A percentile compares a stretch with the other conserved stretches of the same genome.
Evolutionary conservation across 1,140 invertebrate species (phyloP).

Genomic region (Penaeus japonicus): DNA sequence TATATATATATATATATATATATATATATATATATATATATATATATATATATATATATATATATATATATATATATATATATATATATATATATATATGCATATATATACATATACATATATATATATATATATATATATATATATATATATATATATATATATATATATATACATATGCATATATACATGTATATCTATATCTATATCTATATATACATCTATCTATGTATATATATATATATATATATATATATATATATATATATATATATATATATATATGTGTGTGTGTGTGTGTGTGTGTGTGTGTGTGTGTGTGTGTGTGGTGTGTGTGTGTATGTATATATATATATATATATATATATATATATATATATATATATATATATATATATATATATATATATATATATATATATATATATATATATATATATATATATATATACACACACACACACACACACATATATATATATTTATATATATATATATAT

Average conservation of each 20-base stretch:
- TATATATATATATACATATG: conserved; percentile 13
- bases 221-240: background rate
- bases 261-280: conserved; percentile 7
- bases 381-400: background rate
- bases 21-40: conserved; percentile 3
- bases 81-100: background rate
- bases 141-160: conserved; percentile 17
- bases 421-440: conserved; percentile 7
- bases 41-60: background rate
- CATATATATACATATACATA: conserved; percentile 29
- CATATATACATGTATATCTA: background rate
- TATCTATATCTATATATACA: background rate
- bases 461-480: background rate
- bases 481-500: too few relatives aligned
- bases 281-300: too few relatives aligned
- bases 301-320: too few relatives aligned
- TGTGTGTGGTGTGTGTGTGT: background rate
- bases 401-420: conserved; percentile 2
- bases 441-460: too few relatives aligned
- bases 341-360: background rate
- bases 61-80: background rate
- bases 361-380: background rate
- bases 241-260: conserved; percentile 1
- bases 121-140: conserved; percentile 22
- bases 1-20: conserved; percentile 15